Base-by-base conservation (phyloP, 2,888 invertebrate species). In the Mongoloraphidia duomilia region DNA sequence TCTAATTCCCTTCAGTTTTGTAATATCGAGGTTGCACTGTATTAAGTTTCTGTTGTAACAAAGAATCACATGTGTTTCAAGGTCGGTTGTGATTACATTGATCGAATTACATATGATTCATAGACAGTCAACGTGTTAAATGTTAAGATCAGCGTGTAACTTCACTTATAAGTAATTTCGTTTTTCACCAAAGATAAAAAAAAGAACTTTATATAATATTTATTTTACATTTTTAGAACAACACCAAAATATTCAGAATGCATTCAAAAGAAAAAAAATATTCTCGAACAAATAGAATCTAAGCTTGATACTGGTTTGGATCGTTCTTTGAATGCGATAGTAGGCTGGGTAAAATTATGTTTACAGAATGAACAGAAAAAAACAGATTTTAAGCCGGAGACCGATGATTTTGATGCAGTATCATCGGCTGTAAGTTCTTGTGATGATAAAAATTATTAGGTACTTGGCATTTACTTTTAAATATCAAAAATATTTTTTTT, bases 331-430 rank as follows among this genome's bases (percentile, higher is more conserved):
- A 82, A 84, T 53, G 88, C 94, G 0, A 80, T 95, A 26, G 81
- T 89, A 51, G 86, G 89, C 44, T 97, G 94, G 90, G 86, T 93
- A 0, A 88, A 86, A 65, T 73, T 88, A 49, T 84, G 93, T 59
- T 72, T 98, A 14, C 87, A 90, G 65, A 80, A 80, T 1, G 95
- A 97, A 64, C 97, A 98, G 69, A 92, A 88, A 68, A 95, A 94
- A 67, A 86, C 85, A 0, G 97, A 97, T 68, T 97, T 87, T 61
- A 88, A 84, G 59, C 89, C 90, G 0, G 91, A 91, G 60, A 83
- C 83, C 1, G 87, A 89, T 62, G 81, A 85, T 41, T 65, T 72
- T 52, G 88, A 96, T 61, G 90, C 89, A 0, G 71, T 90, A 35
- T 83, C 86, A 3, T 90, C 94, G 12, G 72, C 82, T 38, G 90